Percentiles rank a stretch among this genome's conserved stretches.
Conservation (phyloP, 2,113 vertebrate genomes). For the Vidua chalybeata region DNA sequence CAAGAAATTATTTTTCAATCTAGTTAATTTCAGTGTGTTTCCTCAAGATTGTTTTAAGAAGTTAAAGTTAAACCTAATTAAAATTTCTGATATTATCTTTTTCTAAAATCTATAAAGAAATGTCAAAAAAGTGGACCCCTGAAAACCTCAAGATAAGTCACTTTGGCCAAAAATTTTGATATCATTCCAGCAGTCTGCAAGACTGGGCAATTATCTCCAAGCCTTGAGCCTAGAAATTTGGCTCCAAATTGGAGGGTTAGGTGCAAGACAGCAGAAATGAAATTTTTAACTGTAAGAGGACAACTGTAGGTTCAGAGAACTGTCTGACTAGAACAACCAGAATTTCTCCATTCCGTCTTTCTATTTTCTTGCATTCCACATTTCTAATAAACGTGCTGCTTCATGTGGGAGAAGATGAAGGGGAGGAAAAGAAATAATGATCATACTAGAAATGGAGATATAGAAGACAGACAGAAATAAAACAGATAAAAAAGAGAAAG, state of each 20-base stretch:
- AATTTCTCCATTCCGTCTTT: neutral
- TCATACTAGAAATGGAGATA: neutral
- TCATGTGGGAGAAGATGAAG: neutral
- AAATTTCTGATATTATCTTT: neutral
- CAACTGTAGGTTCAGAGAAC: neutral
- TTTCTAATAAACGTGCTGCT: neutral
- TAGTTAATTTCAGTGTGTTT: neutral
- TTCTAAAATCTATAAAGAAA: neutral
- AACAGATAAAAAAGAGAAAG: neutral
- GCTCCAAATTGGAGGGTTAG: neutral
- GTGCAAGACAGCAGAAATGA: neutral
- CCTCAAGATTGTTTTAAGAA: neutral
- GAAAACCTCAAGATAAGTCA: neutral
- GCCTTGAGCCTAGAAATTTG: neutral
- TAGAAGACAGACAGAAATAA: neutral
- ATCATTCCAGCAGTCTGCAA: neutral
- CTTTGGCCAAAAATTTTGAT: neutral
- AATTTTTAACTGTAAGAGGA: neutral
- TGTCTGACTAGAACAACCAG: neutral
- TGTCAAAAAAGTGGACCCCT: neutral
- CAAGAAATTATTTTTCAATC: neutral
- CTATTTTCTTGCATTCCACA: neutral
- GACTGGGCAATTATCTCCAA: neutral
- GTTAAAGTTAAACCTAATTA: neutral
- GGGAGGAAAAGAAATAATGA: neutral